Conservation (phyloP, 2,113 vertebrate genomes). For the Donacobius atricapilla region DNA sequence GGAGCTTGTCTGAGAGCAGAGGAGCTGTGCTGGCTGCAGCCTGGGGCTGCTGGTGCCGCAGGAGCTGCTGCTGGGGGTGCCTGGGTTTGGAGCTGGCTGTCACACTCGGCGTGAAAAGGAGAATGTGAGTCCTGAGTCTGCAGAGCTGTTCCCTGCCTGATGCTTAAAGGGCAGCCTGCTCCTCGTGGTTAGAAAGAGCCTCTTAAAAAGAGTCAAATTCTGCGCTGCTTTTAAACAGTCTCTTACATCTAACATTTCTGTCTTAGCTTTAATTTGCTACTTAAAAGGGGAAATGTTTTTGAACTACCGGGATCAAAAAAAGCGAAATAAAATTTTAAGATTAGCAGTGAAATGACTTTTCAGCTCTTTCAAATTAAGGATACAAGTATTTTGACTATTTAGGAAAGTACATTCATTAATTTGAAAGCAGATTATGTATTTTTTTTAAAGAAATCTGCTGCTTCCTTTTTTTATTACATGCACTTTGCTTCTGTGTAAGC, state of each 20-base stretch:
- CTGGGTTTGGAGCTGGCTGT: not conserved
- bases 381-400: not conserved
- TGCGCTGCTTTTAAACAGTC: not conserved
- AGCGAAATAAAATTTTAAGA: rapidly evolving
- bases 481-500: not conserved
- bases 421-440: not conserved
- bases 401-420: not conserved
- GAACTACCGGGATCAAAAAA: not conserved
- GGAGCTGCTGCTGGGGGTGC: not conserved
- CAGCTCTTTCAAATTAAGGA: not conserved
- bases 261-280: not conserved
- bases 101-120: not conserved
- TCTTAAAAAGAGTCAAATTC: not conserved
- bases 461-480: not conserved
- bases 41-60: too few relatives aligned
- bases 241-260: not conserved
- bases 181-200: not conserved
- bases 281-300: not conserved
- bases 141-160: not conserved
- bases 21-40: too few relatives aligned
- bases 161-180: not conserved
- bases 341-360: not conserved
- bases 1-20: too few relatives aligned
- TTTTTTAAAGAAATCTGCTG: rapidly evolving
- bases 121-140: not conserved